A percentile compares a stretch with the other conserved stretches of the same genome.
Evolutionary conservation across 2,113 vertebrate species (phyloP).

Genomic region (Origma solitaria): DNA sequence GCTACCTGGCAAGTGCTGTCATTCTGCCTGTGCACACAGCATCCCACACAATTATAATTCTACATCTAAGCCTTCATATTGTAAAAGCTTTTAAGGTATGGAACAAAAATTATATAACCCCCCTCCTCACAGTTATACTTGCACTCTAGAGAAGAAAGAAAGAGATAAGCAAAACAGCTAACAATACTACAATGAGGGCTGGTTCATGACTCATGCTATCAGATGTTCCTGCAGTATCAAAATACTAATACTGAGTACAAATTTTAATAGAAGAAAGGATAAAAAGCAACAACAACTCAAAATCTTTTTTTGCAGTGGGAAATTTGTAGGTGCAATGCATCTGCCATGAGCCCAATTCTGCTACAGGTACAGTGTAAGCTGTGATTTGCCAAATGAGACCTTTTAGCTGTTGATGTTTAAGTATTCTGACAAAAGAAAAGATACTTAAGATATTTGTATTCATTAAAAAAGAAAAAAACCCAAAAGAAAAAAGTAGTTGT

Average conservation of each 20-base stretch:
- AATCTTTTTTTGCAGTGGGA: not conserved
- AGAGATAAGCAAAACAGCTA: constrained; percentile 10
- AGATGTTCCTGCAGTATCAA: not conserved
- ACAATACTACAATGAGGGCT: not conserved
- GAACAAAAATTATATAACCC: not conserved
- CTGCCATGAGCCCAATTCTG: not conserved
- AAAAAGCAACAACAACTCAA: not conserved
- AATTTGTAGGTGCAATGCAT: not conserved
- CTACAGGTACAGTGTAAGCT: not conserved
- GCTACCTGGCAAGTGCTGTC: not conserved
- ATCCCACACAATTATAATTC: not conserved
- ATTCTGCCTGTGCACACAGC: not conserved
- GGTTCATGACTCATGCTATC: not conserved
- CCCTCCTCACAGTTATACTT: not conserved
- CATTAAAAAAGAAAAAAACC: not conserved
- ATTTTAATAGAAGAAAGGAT: not conserved
- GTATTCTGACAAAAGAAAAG: not conserved
- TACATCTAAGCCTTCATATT: not conserved
- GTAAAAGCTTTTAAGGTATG: not conserved
- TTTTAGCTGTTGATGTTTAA: not conserved
- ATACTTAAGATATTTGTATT: not conserved
- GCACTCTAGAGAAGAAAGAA: not conserved
- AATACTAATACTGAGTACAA: not conserved
- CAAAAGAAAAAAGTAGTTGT: not conserved
- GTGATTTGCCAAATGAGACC: not conserved